phyloP scores from a whole-genome alignment of 2,113 vertebrate genomes.

The Loxodonta africana region DNA sequence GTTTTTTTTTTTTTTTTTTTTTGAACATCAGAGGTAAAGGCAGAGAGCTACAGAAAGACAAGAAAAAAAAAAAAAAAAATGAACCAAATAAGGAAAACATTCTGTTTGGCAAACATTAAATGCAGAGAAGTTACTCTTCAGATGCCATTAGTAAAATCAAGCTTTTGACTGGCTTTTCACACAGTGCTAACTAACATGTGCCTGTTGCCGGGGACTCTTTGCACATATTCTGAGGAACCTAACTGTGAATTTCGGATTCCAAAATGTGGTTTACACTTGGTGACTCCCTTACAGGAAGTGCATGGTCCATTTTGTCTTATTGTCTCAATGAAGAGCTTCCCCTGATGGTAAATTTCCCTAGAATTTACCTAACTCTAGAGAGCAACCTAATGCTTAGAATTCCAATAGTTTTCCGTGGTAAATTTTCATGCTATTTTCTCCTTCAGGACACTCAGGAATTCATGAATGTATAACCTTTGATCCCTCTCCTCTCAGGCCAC shows the following conservation, averaged over 20 bases:
- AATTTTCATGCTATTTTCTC: neutral
- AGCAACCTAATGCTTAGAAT: neutral
- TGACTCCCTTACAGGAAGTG: neutral
- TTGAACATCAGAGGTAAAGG: neutral
- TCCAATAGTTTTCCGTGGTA: neutral
- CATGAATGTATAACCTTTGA: neutral
- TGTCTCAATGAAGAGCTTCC: neutral
- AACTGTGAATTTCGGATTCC: neutral
- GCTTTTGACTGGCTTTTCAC: neutral
- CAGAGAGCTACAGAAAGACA: neutral
- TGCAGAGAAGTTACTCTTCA: rapidly evolving
- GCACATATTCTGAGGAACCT: neutral
- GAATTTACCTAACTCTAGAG: neutral
- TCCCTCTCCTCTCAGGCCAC: neutral
- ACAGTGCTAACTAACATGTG: neutral
- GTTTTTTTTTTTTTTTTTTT: no score
- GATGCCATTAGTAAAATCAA: rapidly evolving
- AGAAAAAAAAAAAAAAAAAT: neutral
- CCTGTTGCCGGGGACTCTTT: neutral
- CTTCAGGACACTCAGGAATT: neutral
- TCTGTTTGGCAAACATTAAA: neutral
- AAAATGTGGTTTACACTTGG: neutral
- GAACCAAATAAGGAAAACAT: neutral
- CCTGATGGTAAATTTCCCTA: neutral
- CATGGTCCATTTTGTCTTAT: neutral